These are phyloP conservation scores for Hypotaenidia philippensis DNA, from an alignment of 2,797 vertebrate species.

Conservation along the genomic window DNA sequence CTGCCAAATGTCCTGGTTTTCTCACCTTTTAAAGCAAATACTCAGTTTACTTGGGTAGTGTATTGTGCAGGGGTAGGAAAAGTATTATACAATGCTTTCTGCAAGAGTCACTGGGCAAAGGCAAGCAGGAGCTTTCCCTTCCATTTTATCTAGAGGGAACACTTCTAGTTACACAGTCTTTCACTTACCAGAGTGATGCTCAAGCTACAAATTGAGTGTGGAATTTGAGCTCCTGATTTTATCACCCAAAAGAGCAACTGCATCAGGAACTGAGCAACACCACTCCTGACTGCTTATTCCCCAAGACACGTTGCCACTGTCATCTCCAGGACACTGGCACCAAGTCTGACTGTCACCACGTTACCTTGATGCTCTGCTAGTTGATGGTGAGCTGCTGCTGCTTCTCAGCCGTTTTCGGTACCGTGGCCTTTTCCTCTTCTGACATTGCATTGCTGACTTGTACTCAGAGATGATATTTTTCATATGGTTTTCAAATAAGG, in stretches of 20 bases:
- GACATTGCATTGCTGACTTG: conserved; percentile 92
- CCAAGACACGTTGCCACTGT: neutral
- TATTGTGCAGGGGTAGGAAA: neutral
- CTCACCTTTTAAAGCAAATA: neutral
- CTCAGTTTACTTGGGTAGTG: neutral
- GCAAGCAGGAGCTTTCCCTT: neutral
- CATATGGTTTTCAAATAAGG: conserved; percentile 94
- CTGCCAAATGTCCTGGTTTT: neutral
- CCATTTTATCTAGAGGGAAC: neutral
- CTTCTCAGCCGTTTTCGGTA: conserved; percentile 90
- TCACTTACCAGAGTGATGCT: neutral
- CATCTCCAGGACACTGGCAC: neutral
- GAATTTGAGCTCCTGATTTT: neutral
- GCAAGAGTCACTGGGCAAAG: neutral
- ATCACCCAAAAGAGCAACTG: neutral
- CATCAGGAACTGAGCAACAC: neutral
- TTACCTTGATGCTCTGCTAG: conserved; percentile 88
- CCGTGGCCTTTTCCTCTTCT: conserved; percentile 87
- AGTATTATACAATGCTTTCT: neutral
- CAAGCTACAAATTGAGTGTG: neutral
- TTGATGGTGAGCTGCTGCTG: conserved; percentile 88
- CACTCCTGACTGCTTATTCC: neutral
- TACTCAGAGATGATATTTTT: conserved; percentile 93
- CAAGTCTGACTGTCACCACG: fast-evolving
- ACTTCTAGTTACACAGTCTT: neutral